Conservation (phyloP, 1,140 invertebrate species). For the Tetranychus urticae region DNA sequence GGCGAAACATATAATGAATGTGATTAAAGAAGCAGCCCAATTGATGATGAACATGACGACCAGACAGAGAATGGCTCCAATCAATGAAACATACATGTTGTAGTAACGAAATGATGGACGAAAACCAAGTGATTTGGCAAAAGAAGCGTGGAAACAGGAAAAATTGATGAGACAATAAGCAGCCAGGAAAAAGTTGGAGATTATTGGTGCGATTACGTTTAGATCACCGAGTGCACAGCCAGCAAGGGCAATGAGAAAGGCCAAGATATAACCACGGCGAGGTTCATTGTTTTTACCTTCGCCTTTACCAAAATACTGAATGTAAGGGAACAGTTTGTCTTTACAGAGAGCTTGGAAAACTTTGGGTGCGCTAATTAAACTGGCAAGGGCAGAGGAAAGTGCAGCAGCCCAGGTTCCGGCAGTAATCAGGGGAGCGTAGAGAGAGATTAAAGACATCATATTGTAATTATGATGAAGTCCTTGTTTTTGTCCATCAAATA, state of each 20-base stretch:
- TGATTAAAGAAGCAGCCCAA: constrained; percentile 28
- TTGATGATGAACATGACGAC: constrained; percentile 33
- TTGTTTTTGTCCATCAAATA: neutral
- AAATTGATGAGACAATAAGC: constrained; percentile 93
- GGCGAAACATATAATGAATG: constrained; percentile 22
- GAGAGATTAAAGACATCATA: constrained; percentile 26
- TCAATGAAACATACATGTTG: constrained; percentile 29
- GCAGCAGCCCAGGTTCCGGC: constrained; percentile 36
- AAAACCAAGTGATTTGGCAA: constrained; percentile 35
- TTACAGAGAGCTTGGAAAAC: constrained; percentile 42
- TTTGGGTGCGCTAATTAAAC: constrained; percentile 35
- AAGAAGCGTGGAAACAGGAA: constrained; percentile 72
- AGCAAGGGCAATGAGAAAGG: constrained; percentile 59
- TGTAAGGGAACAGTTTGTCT: constrained; percentile 77
- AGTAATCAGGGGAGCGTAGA: constrained; percentile 28
- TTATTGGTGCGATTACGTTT: constrained; percentile 79
- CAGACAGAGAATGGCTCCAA: constrained; percentile 27
- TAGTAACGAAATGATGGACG: constrained; percentile 26
- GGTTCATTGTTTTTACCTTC: constrained; percentile 83
- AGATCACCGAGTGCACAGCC: constrained; percentile 61
- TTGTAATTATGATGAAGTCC: constrained; percentile 12
- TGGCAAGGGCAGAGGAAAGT: constrained; percentile 33
- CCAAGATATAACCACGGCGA: constrained; percentile 67
- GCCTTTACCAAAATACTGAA: constrained; percentile 77
- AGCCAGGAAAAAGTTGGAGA: constrained; percentile 93